Evolutionary conservation across 2,113 vertebrate genomes (phyloP), one percentile per base, ranked within the genome.

Genomic region (Nothoprocta perdicaria): DNA sequence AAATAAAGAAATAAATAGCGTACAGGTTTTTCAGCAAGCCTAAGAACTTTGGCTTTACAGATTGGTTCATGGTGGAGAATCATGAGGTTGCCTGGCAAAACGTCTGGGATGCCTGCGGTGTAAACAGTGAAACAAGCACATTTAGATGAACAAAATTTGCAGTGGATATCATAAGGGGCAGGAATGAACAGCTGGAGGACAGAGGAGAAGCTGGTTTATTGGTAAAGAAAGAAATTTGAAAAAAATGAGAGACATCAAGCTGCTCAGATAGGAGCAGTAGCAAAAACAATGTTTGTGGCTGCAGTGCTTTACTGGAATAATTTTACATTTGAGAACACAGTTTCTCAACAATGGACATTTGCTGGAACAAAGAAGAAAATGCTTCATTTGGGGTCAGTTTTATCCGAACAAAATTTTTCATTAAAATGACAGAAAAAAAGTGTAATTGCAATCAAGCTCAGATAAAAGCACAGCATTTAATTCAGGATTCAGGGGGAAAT

Each of bases 341-440:
- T 16, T 88, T 87, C 33, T 87, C 68, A 80, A 33, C 27, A 63
- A 40, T 6, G 12, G 31, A 29, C 2, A 5, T 26, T n/a, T 85
- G 85, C 22, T 63, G 33, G 26, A 53, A 24, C 5, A 80, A 71
- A 84, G 71, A 63, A 2, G 8, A 71, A 88, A 74, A 91, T 5
- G 7, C 18, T 87, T 82, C 27, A 16, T 66, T 86, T 76, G 31
- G 43, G 53, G 33, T 84, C 45, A 79, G 17, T 40, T 76, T 68
- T n/a, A 68, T 53, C 0, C 0, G 71, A n/a, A 35, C 1, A 9
- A 12, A 18, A 29, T 58, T 65, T 17, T 6, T 1, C 11, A 61
- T 53, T 57, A 58, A 68, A 75, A 52, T 3, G 0, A 57, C 33
- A 7, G 38, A 40, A 77, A 84, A 6, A 0, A 23, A 48, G 46